Evolutionary conservation across 2,113 vertebrate species (phyloP), one percentile per base, ranked within the genome.

Genomic region (Lagopus muta): DNA sequence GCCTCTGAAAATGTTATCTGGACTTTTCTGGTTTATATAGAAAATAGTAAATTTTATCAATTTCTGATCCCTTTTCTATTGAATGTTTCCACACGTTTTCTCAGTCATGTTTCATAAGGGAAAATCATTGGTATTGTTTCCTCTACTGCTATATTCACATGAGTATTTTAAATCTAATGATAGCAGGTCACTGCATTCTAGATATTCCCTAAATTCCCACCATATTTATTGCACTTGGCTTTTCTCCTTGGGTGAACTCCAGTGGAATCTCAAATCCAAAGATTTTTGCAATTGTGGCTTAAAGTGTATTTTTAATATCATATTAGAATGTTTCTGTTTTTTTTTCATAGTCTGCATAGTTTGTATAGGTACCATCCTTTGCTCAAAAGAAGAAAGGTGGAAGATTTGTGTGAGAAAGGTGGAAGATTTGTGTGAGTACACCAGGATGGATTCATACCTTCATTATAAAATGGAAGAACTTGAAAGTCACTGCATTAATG

Each of bases 151-250:
- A 10, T 82, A 80, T 89, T 88, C 90, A 83, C 62, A 11, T 13
- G 90, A 85, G 73, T 89, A 67, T 87, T 94, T 94, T 95, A 92
- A 96, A 93, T 91, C 55, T 96, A 72, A 82, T 88, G 86, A 92
- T 89, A 90, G 72, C 72, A 78, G 55, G 81, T 92, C 76, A 84
- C 54, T 82, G 64, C 43, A 47, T 80, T 93, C n/a, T 84, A 82
- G 82, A 88, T 94, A 94, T 52, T 92, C 86, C 87, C 89, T 94
- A 80, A 77, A 24, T n/a, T 93, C 38, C 79, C 43, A 90, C 73
- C 66, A 94, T 95, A 93, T 95, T 96, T 96, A 91, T 90, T 96
- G 42, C 58, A 48, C 34, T 90, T 96, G 90, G 82, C 88, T 84
- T 74, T 81, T 90, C 95, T 93, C 69, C 64, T 93, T 93, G 93